Evolutionary conservation across 2,113 vertebrate species (phyloP), one percentile per base, ranked within the genome.

Genomic region (Australoheros scitulus): DNA sequence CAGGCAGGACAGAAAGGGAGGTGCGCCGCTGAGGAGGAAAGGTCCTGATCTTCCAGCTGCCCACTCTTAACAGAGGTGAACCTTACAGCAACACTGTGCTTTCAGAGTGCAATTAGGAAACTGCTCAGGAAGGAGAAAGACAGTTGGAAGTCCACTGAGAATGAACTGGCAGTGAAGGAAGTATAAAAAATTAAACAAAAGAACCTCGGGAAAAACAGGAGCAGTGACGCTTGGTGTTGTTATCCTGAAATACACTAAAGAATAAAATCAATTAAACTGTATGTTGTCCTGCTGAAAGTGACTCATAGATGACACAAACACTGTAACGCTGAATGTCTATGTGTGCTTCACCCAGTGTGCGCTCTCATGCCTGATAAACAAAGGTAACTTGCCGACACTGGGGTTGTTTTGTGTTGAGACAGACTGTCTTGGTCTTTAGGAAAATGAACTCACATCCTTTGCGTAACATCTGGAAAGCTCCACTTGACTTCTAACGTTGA

Each of bases 381-480:
- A 75, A 64, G 75, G 41, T 83, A 79, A 88, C 84, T 85, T 89
- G 89, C 90, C 91, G 90, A 92, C 87, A 58, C 24, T 72, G 63
- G 55, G 50, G 34, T 65, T 92, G 77, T 89, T 93, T 88, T 92
- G 82, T 91, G 79, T 82, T 26, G 17, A 79, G 36, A 89, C 24
- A 89, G 80, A 89, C 72, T 88, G 83, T 90, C 80, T 86, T 72
- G 79, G 80, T 76, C 87, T 56, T 83, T 32, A 78, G 43, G 87
- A 82, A 83, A 91, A 93, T 94, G 70, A 93, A 86, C 83, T 93
- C 93, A 94, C 88, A 94, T 95, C 94, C 94, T 95, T 87, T 88
- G 57, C 72, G 87, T 50, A 92, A 95, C 95, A 96, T 96, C 94
- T 96, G 94, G 95, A 95, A 95, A 94, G 83, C 93, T 93, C 79